Base-by-base conservation (phyloP, 2,113 vertebrate genomes). In the Lagenorhynchus albirostris region DNA sequence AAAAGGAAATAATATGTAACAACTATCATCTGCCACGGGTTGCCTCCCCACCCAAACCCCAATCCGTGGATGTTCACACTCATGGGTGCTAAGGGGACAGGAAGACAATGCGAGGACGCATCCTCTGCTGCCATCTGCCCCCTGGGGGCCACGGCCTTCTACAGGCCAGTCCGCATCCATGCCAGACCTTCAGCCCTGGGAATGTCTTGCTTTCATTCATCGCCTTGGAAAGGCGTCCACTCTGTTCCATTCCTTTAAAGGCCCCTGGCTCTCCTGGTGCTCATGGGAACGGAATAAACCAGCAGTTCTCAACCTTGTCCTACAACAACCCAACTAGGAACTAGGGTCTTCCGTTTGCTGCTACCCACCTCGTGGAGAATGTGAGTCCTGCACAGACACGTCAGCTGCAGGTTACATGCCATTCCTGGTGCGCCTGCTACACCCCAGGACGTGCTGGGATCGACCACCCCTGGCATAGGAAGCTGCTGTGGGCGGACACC, bases 271-370 rank as follows among this genome's bases (percentile, higher is more conserved):
- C 5, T 86, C 80, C 31, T 2, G n/a, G 33, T 6, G 70, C 21
- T 23, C 70, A 36, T 5, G 70, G 62, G 36, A 60, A 38, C 4
- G 55, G 63, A 6, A 20, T n/a, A 14, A 36, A n/a, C 21, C 12
- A 55, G 41, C n/a, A 41, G 29, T 21, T 25, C 62, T 58, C 77
- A 68, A 25, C n/a, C 58, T n/a, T 6, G 36, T 71, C 73, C 47
- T 65, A 55, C 44, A 17, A 12, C 44, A 33, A 18, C 10, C 25
- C 36, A 6, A 8, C 14, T 53, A 53, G 5, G 21, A 14, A 0
- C 0, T 7, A n/a, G 8, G n/a, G 47, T 25, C 8, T 18, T 36
- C 13, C 3, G 15, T 0, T 18, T 14, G n/a, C 36, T 23, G n/a
- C 53, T 26, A 5, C 18, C 1, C 8, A 31, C 26, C 31, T 55